phyloP scores from a whole-genome alignment of 1,140 invertebrate genomes.

The Penaeus vannamei region DNA sequence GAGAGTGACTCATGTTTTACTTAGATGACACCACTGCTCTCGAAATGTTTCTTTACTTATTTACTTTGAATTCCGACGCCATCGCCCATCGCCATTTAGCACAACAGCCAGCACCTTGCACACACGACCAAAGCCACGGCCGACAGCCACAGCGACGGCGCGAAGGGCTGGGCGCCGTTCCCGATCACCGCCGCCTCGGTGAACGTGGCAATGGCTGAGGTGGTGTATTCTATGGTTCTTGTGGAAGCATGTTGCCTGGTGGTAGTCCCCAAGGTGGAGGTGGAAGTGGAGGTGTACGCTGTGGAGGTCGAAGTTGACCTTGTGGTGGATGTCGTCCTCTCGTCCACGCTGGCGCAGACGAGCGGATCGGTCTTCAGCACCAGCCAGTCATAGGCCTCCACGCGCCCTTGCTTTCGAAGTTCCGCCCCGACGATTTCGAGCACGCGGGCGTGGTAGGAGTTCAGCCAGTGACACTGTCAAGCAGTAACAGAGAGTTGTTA shows the following conservation, averaged over 20 bases:
- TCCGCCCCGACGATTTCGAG: conserved; percentile 80
- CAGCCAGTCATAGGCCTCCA: conserved; percentile 85
- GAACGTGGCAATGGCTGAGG: conserved; percentile 10
- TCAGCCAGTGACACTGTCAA: conserved; percentile 82
- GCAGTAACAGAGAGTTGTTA: background rate
- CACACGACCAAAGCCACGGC: too few relatives aligned
- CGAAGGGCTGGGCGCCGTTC: too few relatives aligned
- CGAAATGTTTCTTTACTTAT: too few relatives aligned
- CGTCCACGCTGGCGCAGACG: background rate
- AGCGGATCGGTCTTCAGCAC: conserved; percentile 81
- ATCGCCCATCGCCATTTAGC: too few relatives aligned
- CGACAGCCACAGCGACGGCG: too few relatives aligned
- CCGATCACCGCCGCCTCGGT: too few relatives aligned
- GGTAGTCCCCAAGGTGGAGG: background rate
- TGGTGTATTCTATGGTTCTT: conserved; percentile 3
- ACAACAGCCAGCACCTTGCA: too few relatives aligned
- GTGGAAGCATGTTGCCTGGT: background rate
- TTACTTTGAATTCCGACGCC: too few relatives aligned
- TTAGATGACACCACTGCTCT: too few relatives aligned
- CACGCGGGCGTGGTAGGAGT: conserved; percentile 83
- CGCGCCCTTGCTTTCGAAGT: conserved; percentile 79
- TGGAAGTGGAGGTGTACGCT: conserved; percentile 1
- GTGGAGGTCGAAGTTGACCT: background rate
- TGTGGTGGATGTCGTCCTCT: background rate
- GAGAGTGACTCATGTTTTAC: too few relatives aligned